phyloP scores from a whole-genome alignment of 2,888 invertebrate species.

The Agriopis leucophaearia region DNA sequence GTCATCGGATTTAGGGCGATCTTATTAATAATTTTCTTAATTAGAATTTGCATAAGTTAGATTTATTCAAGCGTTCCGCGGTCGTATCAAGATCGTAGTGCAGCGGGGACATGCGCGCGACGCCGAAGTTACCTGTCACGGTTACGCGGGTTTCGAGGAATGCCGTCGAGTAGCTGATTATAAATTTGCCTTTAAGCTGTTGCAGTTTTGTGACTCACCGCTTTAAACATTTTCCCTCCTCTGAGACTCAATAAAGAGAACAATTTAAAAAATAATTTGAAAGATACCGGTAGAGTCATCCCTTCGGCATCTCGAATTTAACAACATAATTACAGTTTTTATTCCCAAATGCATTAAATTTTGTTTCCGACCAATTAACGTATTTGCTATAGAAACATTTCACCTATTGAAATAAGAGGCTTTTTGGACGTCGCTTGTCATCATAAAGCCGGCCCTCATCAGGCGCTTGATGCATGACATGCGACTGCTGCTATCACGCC shows the following conservation, averaged over 20 bases:
- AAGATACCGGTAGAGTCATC: conserved; percentile 41
- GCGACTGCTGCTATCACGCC: conserved; percentile 57
- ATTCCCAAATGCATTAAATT: conserved; percentile 39
- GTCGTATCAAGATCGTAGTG: conserved; percentile 44
- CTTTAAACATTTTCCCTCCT: conserved; percentile 58
- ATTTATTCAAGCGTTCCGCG: conserved; percentile 50
- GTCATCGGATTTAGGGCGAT: conserved; percentile 54
- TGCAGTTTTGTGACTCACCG: conserved; percentile 76
- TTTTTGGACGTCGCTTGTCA: conserved; percentile 52
- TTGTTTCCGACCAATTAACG: conserved; percentile 47
- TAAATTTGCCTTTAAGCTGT: conserved; percentile 74
- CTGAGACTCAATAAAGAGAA: conserved; percentile 35
- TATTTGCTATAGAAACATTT: conserved; percentile 41
- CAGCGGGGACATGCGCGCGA: conserved; percentile 50
- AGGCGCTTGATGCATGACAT: conserved; percentile 56
- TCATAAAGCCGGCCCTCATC: conserved; percentile 54
- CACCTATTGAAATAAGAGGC: conserved; percentile 38
- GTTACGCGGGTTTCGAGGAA: conserved; percentile 68
- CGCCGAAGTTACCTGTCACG: conserved; percentile 65
- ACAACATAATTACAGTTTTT: conserved; percentile 55
- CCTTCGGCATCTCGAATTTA: conserved; percentile 51
- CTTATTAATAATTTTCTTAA: conserved; percentile 45
- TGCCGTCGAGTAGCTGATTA: conserved; percentile 76
- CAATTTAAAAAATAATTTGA: conserved; percentile 46
- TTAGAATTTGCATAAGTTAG: conserved; percentile 49